phyloP scores from a whole-genome alignment of 2,797 vertebrate species.

The Sebastiscus albofasciatus region DNA sequence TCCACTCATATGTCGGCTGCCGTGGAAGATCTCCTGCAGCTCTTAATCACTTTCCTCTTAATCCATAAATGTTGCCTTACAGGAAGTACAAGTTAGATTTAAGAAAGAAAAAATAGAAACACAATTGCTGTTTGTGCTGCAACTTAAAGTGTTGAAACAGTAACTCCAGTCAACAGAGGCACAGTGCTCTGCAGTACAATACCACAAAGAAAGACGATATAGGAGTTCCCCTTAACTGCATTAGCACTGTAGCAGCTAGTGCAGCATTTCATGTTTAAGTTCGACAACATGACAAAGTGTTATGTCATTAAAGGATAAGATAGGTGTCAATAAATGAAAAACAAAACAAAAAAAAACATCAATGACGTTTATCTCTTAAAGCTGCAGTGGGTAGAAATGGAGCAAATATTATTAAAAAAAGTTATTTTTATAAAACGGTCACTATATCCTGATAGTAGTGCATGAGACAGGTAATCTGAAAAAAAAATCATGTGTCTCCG shows the following conservation, averaged over 20 bases:
- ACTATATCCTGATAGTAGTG: no score
- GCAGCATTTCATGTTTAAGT: neutral
- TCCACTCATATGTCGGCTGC: slow-evolving; percentile 30
- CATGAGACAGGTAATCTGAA: no score
- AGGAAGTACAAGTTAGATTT: slow-evolving; percentile 10
- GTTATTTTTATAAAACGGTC: no score
- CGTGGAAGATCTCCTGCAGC: slow-evolving; percentile 39
- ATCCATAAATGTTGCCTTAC: slow-evolving; percentile 46
- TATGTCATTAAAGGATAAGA: neutral
- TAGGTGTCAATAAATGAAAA: neutral
- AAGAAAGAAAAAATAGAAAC: neutral
- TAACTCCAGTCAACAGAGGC: neutral
- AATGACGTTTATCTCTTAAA: neutral
- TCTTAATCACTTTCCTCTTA: slow-evolving; percentile 47
- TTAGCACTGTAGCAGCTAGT: neutral
- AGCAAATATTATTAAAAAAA: no score
- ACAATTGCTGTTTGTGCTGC: slow-evolving; percentile 12
- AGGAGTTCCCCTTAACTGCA: neutral
- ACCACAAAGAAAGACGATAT: neutral
- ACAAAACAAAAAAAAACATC: neutral
- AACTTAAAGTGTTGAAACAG: neutral
- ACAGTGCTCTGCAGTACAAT: neutral
- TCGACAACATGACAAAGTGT: no score
- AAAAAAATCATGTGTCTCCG: no score
- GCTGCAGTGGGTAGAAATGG: no score